These are phyloP conservation scores for Seriola quinqueradiata DNA, from an alignment of 2,113 vertebrate species.

Conservation along the genomic window DNA sequence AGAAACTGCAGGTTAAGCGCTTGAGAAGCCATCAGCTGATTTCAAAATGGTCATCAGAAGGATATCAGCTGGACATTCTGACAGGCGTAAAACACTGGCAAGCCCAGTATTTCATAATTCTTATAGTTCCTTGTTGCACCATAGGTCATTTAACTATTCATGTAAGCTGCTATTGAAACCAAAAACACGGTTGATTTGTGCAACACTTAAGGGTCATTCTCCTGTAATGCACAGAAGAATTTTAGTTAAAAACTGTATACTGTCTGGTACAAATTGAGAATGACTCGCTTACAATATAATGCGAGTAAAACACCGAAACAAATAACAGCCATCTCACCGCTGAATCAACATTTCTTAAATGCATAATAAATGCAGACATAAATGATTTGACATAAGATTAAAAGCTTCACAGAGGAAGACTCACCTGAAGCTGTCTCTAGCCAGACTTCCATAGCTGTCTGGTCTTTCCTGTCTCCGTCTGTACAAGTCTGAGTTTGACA, in stretches of 20 bases:
- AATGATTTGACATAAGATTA: background rate
- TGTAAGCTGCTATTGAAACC: background rate
- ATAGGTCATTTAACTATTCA: background rate
- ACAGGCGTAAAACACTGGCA: background rate
- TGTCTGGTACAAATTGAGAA: background rate
- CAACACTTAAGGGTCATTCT: background rate
- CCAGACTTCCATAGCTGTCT: slow-evolving; percentile 87
- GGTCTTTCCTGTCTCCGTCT: slow-evolving; percentile 92
- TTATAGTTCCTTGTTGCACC: background rate
- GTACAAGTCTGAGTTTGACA: slow-evolving; percentile 94
- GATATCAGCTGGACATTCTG: background rate
- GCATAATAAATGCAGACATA: background rate
- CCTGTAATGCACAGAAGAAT: background rate
- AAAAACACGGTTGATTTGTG: background rate
- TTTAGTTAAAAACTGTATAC: background rate
- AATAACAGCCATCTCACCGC: background rate
- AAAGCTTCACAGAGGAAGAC: slow-evolving; percentile 46
- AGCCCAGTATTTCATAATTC: background rate
- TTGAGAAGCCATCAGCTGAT: background rate
- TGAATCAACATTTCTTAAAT: background rate
- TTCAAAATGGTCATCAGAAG: background rate
- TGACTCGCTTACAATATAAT: background rate
- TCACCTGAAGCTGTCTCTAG: slow-evolving; percentile 88
- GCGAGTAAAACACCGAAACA: background rate
- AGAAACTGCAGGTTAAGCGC: background rate